phyloP scores from a whole-genome alignment of 35 echinoderm and acorn worm genomes.

The Heliocidaris tuberculata region DNA sequence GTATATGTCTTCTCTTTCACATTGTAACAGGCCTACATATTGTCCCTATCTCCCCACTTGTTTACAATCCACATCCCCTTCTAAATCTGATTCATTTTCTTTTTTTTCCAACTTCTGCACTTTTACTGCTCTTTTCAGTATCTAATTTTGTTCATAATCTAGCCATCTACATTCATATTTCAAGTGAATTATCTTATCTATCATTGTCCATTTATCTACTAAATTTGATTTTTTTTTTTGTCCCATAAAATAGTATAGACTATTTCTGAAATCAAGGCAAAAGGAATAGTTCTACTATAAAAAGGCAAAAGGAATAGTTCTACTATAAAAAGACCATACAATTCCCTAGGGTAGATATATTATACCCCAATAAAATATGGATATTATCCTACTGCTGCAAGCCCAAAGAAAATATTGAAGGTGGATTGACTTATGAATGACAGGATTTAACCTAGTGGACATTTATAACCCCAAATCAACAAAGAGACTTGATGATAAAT shows the following conservation, averaged over 20 bases:
- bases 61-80: too few relatives aligned
- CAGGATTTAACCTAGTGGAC: background rate
- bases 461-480: conserved; percentile 11
- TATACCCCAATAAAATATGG: background rate
- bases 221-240: background rate
- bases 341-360: background rate
- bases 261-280: background rate
- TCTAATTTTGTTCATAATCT: too few relatives aligned
- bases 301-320: background rate
- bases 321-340: background rate
- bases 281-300: background rate
- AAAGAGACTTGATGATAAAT: background rate
- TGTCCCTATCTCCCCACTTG: too few relatives aligned
- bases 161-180: background rate
- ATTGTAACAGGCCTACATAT: too few relatives aligned
- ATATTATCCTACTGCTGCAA: background rate
- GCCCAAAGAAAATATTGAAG: background rate
- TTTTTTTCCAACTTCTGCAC: too few relatives aligned
- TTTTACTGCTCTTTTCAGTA: too few relatives aligned
- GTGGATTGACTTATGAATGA: background rate
- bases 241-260: background rate
- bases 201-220: background rate
- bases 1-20: too few relatives aligned
- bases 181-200: background rate
- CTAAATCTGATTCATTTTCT: too few relatives aligned